These are phyloP conservation scores for Chauna torquata DNA, from an alignment of 2,113 vertebrate species.

Conservation along the genomic window DNA sequence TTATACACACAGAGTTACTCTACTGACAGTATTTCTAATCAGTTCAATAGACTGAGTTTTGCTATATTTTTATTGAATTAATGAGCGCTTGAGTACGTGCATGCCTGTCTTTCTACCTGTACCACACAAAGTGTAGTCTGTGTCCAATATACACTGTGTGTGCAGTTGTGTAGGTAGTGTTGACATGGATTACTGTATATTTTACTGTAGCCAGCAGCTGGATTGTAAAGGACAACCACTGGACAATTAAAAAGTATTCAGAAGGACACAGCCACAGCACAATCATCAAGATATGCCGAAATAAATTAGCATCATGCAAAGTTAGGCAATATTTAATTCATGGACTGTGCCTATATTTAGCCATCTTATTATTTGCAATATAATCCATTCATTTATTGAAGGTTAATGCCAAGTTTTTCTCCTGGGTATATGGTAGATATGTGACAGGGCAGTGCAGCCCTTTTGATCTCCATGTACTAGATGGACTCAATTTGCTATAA, in stretches of 20 bases:
- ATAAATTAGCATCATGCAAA: conserved; percentile 72
- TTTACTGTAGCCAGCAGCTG: conserved; percentile 43
- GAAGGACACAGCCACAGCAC: conserved; percentile 49
- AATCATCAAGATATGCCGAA: conserved; percentile 59
- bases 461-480: conserved; percentile 46
- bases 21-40: neutral
- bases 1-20: neutral
- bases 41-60: neutral
- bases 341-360: conserved; percentile 66
- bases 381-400: conserved; percentile 68
- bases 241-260: conserved; percentile 58
- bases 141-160: neutral
- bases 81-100: neutral
- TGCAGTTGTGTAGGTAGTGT: neutral
- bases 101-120: neutral
- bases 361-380: conserved; percentile 62
- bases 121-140: neutral
- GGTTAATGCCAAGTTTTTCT: conserved; percentile 67
- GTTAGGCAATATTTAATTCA: conserved; percentile 73
- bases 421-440: conserved; percentile 33
- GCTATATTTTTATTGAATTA: neutral
- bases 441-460: neutral
- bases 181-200: neutral
- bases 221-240: conserved; percentile 57
- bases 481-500: neutral